phyloP scores from a whole-genome alignment of 2,797 vertebrate genomes.

The Myripristis jacobus region DNA sequence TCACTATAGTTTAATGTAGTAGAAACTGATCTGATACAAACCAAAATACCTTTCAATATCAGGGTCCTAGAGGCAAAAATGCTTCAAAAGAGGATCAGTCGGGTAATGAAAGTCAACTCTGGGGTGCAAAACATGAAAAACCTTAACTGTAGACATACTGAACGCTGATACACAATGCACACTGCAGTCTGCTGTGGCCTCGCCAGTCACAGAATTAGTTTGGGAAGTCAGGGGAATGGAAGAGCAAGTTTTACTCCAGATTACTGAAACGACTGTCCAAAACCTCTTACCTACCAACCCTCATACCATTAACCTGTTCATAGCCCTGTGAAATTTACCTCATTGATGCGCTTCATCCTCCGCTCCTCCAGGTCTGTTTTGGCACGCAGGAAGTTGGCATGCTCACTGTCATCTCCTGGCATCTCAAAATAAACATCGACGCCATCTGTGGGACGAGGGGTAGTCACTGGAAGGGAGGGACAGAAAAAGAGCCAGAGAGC shows the following conservation, averaged over 20 bases:
- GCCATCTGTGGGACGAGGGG: slow-evolving; percentile 88
- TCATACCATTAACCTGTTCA: slow-evolving; percentile 28
- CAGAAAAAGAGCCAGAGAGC: slow-evolving; percentile 32
- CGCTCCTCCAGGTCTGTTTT: slow-evolving; percentile 93
- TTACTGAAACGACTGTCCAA: slow-evolving; percentile 30
- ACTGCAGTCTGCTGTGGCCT: neutral
- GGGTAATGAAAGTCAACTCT: too few species aligned
- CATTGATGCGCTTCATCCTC: slow-evolving; percentile 92
- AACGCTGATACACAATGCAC: slow-evolving; percentile 23
- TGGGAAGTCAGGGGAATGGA: slow-evolving; percentile 7
- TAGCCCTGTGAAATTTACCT: slow-evolving; percentile 79
- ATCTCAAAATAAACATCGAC: slow-evolving; percentile 94
- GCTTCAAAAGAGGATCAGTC: too few species aligned
- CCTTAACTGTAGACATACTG: neutral
- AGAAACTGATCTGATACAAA: too few species aligned
- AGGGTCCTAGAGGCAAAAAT: too few species aligned
- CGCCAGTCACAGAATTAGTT: slow-evolving; percentile 36
- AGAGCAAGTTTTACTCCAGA: neutral
- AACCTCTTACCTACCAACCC: slow-evolving; percentile 17
- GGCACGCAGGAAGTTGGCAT: slow-evolving; percentile 91
- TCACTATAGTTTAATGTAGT: too few species aligned
- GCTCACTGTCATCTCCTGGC: slow-evolving; percentile 91
- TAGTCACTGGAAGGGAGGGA: slow-evolving; percentile 76
- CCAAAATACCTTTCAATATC: too few species aligned
- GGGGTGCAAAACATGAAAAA: too few species aligned